These are phyloP conservation scores for Protodeltote pygarga DNA, from an alignment of 2,888 invertebrate genomes.

Conservation along the genomic window DNA sequence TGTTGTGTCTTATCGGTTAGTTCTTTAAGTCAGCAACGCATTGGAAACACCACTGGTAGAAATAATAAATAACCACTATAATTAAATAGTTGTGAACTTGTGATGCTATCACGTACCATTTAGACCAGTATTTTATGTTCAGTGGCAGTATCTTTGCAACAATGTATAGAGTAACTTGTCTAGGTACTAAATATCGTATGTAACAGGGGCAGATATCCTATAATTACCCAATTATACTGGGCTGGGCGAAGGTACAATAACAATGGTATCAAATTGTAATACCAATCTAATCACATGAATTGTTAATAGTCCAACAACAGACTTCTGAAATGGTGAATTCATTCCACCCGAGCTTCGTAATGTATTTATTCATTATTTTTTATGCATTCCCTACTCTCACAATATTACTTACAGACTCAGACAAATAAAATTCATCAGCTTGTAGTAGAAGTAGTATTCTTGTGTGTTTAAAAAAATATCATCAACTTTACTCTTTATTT, in stretches of 20 bases:
- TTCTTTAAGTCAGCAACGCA: no score
- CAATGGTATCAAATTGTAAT: conserved; percentile 2
- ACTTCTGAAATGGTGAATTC: conserved; percentile 23
- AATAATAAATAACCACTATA: no score
- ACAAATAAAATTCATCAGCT: background rate
- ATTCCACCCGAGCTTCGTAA: background rate
- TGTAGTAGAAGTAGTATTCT: no score
- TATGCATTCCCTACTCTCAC: background rate
- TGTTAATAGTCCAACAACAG: conserved; percentile 22
- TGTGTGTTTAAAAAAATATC: conserved; percentile 13
- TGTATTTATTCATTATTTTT: background rate
- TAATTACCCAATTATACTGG: background rate
- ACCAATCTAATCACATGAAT: conserved; percentile 17
- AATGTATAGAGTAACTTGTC: no score
- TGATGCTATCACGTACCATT: no score
- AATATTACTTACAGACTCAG: background rate
- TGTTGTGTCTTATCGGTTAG: no score
- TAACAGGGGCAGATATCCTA: no score
- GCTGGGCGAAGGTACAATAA: background rate
- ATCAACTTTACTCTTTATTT: background rate
- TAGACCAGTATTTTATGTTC: no score
- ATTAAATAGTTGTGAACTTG: no score
- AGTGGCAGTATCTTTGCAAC: no score
- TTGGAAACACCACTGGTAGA: no score
- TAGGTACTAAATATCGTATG: no score